These are phyloP conservation scores for Morone saxatilis DNA, from an alignment of 2,113 vertebrate species.

Conservation along the genomic window DNA sequence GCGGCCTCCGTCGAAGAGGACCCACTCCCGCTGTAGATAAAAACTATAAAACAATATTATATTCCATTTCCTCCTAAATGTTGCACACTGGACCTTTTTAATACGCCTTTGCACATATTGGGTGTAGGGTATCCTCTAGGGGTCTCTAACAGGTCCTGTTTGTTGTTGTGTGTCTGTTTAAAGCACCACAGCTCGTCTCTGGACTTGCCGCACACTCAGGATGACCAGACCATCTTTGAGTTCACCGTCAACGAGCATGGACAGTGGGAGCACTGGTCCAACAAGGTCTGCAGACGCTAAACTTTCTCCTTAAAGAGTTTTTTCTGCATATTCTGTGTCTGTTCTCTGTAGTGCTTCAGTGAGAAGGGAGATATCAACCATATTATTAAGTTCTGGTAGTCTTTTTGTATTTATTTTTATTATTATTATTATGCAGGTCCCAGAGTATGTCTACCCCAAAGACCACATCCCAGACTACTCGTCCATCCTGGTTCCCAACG, in stretches of 20 bases:
- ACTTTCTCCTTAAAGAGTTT: background rate
- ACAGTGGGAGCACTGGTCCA: conserved; percentile 89
- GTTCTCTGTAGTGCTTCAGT: too few species aligned
- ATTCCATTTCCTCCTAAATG: too few species aligned
- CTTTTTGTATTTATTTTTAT: background rate
- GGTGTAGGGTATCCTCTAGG: background rate
- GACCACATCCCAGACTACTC: conserved; percentile 87
- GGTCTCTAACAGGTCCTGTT: background rate
- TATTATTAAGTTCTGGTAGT: too few species aligned
- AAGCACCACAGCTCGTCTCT: conserved; percentile 73
- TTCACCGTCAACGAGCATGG: conserved; percentile 83
- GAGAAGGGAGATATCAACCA: too few species aligned
- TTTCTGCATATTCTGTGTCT: too few species aligned
- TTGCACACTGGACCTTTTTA: too few species aligned
- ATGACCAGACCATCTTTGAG: conserved; percentile 88
- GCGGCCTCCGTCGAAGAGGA: too few species aligned
- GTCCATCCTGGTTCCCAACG: conserved; percentile 89
- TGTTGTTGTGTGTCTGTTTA: background rate
- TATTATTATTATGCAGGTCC: conserved; percentile 78
- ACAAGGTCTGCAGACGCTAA: conserved; percentile 78
- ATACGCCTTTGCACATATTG: background rate
- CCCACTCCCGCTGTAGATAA: too few species aligned
- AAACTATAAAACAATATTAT: too few species aligned
- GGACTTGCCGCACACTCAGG: conserved; percentile 84
- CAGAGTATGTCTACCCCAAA: conserved; percentile 87